Percentiles rank a stretch among this genome's conserved stretches.
phyloP scores from a whole-genome alignment of 2,888 invertebrate genomes.

The Nephrotoma flavescens region DNA sequence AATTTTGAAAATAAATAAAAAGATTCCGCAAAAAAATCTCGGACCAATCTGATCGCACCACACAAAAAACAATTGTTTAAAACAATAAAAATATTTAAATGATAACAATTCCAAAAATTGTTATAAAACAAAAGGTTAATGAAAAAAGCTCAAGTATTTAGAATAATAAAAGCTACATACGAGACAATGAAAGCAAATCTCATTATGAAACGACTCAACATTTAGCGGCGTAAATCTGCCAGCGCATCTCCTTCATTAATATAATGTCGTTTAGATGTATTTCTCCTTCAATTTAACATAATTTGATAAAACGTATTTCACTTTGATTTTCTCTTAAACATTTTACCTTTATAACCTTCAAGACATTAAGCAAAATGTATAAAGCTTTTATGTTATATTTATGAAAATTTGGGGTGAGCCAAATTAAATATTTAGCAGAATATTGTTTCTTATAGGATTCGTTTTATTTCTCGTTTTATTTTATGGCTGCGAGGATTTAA shows the following conservation, averaged over 20 bases:
- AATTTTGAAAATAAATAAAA: background rate
- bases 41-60: background rate
- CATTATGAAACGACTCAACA: background rate
- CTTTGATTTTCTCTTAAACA: background rate
- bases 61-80: background rate
- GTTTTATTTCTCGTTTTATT: background rate
- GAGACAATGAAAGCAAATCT: background rate
- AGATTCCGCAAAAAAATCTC: background rate
- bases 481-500: background rate
- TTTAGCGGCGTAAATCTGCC: background rate
- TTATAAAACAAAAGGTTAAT: background rate
- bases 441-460: background rate
- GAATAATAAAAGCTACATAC: background rate
- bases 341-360: background rate
- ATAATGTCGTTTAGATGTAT: background rate
- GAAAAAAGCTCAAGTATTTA: background rate
- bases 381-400: background rate
- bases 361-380: background rate
- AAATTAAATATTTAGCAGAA: background rate
- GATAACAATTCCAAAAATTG: background rate
- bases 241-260: background rate
- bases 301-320: background rate
- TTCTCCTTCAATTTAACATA: background rate
- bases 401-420: background rate
- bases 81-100: background rate